These are phyloP conservation scores for Synanceia verrucosa DNA, from an alignment of 2,797 vertebrate species.

Conservation along the genomic window DNA sequence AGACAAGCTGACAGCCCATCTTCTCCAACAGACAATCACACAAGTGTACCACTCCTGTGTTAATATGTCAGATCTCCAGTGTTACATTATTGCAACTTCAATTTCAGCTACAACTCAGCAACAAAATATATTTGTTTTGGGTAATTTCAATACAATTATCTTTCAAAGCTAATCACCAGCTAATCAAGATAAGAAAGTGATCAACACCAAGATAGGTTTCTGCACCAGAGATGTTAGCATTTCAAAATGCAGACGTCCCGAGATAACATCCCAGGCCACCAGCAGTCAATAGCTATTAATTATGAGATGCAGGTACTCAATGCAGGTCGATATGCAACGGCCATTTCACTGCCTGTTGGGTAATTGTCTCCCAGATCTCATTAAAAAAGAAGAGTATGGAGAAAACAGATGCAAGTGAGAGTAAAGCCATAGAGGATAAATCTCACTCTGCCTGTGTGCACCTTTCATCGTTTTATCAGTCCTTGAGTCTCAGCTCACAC, in stretches of 20 bases:
- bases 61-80: background rate
- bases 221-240: background rate
- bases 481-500: background rate
- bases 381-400: slow-evolving; percentile 58
- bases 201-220: background rate
- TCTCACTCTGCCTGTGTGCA: background rate
- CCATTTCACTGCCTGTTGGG: slow-evolving; percentile 52
- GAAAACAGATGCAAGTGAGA: slow-evolving; percentile 16
- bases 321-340: slow-evolving; percentile 59
- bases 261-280: slow-evolving; percentile 41
- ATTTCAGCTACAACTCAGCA: background rate
- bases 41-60: background rate
- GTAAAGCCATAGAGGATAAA: slow-evolving; percentile 22
- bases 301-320: slow-evolving; percentile 37
- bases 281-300: slow-evolving; percentile 72
- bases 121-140: background rate
- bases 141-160: background rate
- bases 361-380: slow-evolving; percentile 73
- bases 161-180: background rate
- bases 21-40: background rate
- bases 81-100: background rate
- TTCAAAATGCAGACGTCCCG: slow-evolving; percentile 43
- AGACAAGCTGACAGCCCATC: background rate
- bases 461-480: background rate
- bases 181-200: background rate